Evolutionary conservation across 23 tunicate genomes (phyloP).

Genomic region (Trididemnum nubilum): DNA sequence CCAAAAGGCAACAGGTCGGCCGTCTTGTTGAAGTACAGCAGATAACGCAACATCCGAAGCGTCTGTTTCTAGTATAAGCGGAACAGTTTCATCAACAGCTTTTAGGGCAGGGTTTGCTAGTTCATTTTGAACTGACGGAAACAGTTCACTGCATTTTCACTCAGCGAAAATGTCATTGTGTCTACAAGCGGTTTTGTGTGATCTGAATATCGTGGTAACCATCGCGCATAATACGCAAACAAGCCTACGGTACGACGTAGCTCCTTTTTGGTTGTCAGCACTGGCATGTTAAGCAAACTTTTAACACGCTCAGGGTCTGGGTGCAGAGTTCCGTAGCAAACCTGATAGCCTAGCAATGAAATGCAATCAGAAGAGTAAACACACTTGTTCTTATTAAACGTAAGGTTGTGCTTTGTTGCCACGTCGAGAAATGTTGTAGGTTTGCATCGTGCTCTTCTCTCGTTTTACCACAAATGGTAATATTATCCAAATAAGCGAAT

Average conservation of each 20-base stretch:
- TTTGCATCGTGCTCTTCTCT: constrained; percentile 6
- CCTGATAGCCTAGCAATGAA: background rate
- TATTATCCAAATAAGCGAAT: constrained; percentile 10
- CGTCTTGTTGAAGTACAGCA: too few relatives aligned
- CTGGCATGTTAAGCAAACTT: constrained; percentile 12
- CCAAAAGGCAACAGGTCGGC: too few relatives aligned
- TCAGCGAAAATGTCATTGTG: constrained; percentile 2
- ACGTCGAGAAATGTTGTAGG: background rate
- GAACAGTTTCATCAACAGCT: too few relatives aligned
- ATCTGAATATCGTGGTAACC: constrained; percentile 18
- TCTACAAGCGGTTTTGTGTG: background rate
- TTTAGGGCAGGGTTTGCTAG: too few relatives aligned
- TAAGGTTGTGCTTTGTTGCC: background rate
- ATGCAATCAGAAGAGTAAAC: background rate
- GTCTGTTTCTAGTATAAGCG: too few relatives aligned
- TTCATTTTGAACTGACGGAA: background rate
- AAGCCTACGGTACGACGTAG: constrained; percentile 5
- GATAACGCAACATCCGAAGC: too few relatives aligned
- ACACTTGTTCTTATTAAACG: constrained; percentile 5
- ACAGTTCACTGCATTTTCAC: background rate
- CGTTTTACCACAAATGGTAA: constrained; percentile 15
- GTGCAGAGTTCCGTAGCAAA: background rate
- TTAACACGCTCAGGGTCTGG: constrained; percentile 30
- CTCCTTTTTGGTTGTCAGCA: background rate
- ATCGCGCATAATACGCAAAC: constrained; percentile 25